A percentile compares a stretch with the other conserved stretches of the same genome.
phyloP scores from a whole-genome alignment of 2,113 vertebrate species.

The Monarcha castaneiventris region DNA sequence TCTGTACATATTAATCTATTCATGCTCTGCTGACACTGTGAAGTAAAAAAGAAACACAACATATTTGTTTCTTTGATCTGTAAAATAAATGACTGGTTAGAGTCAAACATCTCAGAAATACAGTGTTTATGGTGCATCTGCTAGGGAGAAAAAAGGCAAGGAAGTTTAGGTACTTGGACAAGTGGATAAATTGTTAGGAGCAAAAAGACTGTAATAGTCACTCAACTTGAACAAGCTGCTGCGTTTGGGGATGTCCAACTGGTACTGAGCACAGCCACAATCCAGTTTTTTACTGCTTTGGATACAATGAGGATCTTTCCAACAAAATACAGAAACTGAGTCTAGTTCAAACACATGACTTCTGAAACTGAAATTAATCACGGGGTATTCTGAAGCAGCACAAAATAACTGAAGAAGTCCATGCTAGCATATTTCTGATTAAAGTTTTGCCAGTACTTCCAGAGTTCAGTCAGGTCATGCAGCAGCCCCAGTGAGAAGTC shows the following conservation, averaged over 20 bases:
- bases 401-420: not conserved
- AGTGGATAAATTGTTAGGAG: not conserved
- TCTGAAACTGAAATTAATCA: not conserved
- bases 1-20: not conserved
- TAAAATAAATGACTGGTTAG: not conserved
- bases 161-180: not conserved
- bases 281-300: not conserved
- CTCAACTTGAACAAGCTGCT: not conserved
- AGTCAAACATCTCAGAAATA: not conserved
- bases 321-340: not conserved
- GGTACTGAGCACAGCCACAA: not conserved
- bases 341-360: not conserved
- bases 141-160: not conserved
- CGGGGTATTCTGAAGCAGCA: not conserved
- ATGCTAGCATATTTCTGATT: not conserved
- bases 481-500: not conserved
- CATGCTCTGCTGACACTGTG: not conserved
- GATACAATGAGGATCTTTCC: not conserved
- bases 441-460: not conserved
- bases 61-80: not conserved
- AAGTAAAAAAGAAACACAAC: not conserved
- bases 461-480: not conserved
- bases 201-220: not conserved
- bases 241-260: not conserved
- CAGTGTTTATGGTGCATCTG: not conserved